Conservation (phyloP, 2,113 vertebrate species). For the Spea bombifrons region DNA sequence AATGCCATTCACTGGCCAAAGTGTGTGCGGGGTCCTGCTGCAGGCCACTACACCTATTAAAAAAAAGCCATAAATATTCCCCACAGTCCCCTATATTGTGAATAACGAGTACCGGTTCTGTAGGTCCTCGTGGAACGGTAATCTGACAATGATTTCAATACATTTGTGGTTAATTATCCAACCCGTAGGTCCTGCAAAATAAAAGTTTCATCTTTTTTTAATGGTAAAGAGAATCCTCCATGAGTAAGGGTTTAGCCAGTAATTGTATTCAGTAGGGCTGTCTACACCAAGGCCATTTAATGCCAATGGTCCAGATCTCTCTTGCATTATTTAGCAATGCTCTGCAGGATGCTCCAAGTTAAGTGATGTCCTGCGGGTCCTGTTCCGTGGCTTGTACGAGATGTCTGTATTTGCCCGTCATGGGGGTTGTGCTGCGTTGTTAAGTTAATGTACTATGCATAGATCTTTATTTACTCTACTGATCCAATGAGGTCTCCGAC, state of each 20-base stretch:
- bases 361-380: conserved; percentile 32
- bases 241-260: not conserved
- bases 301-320: not conserved
- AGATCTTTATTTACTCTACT: conserved; percentile 11
- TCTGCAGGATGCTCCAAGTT: conserved; percentile 12
- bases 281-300: not conserved
- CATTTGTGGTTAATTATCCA: too few relatives aligned
- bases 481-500: conserved; percentile 9
- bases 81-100: too few relatives aligned
- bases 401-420: conserved; percentile 9
- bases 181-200: too few relatives aligned
- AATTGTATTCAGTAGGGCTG: not conserved
- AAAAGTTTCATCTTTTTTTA: too few relatives aligned
- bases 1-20: too few relatives aligned
- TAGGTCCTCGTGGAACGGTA: too few relatives aligned
- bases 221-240: too few relatives aligned
- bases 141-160: too few relatives aligned
- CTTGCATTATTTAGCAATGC: conserved; percentile 38
- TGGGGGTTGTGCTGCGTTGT: conserved; percentile 25
- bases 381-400: not conserved
- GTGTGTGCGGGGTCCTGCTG: too few relatives aligned
- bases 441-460: conserved; percentile 38
- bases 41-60: too few relatives aligned
- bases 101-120: too few relatives aligned
- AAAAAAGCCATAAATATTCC: too few relatives aligned